Percentiles rank a stretch among this genome's conserved stretches.
These are phyloP conservation scores for Halichoerus grypus DNA, from an alignment of 2,113 vertebrate species.

Conservation along the genomic window DNA sequence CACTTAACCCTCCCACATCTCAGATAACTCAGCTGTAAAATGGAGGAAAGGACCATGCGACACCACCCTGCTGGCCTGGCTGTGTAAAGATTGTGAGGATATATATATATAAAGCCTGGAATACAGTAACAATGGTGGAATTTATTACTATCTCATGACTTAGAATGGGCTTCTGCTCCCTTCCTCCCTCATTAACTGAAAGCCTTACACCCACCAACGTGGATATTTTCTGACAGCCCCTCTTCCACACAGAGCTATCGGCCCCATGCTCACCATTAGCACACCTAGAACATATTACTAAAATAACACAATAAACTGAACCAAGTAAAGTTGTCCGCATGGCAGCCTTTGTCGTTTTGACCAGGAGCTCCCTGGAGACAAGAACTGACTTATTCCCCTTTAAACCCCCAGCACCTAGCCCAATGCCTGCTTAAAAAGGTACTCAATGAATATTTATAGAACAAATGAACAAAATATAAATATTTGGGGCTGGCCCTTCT, in stretches of 20 bases:
- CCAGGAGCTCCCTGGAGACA: background rate
- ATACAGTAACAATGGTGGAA: background rate
- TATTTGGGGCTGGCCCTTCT: background rate
- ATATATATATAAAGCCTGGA: background rate
- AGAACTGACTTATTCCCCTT: background rate
- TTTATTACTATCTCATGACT: background rate
- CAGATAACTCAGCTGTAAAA: background rate
- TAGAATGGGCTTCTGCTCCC: background rate
- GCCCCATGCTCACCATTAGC: background rate
- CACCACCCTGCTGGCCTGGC: too few species aligned
- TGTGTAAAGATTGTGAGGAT: background rate
- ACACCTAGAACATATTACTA: background rate
- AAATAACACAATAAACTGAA: background rate
- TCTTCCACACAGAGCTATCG: background rate
- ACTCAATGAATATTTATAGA: background rate
- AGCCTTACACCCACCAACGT: background rate
- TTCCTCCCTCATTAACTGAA: background rate
- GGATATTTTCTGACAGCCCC: background rate
- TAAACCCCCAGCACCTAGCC: background rate
- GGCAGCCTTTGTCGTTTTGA: background rate
- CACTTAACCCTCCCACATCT: background rate
- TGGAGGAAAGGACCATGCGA: background rate
- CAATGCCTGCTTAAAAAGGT: background rate
- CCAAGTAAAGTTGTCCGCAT: background rate
- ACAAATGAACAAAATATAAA: background rate